Evolutionary conservation across 2,888 invertebrate genomes (phyloP).

Genomic region (Lottia scabra): DNA sequence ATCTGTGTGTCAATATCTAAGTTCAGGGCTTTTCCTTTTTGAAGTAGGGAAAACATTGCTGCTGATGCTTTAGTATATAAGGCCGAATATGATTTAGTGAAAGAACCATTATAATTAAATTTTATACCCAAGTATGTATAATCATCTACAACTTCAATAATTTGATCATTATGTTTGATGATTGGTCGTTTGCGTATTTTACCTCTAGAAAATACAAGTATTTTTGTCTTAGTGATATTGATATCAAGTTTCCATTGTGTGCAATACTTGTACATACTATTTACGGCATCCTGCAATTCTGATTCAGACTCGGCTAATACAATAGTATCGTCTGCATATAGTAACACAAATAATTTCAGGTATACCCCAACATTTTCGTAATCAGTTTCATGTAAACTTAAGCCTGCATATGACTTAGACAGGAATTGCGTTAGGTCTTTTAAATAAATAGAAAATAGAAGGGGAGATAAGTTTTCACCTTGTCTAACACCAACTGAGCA

Average conservation of each 20-base stretch:
- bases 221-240: slow-evolving; percentile 26
- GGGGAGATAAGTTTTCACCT: too few species aligned
- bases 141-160: slow-evolving; percentile 1
- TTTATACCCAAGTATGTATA: slow-evolving; percentile 14
- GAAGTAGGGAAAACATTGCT: slow-evolving; percentile 11
- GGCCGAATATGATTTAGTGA: slow-evolving; percentile 7
- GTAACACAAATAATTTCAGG: slow-evolving; percentile 18
- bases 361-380: not conserved
- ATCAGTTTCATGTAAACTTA: slow-evolving; percentile 2
- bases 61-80: slow-evolving; percentile 6
- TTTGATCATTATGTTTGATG: not conserved
- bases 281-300: slow-evolving; percentile 16
- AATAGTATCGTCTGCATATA: slow-evolving; percentile 27
- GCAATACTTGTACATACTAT: slow-evolving; percentile 18
- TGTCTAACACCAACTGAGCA: too few species aligned
- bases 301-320: slow-evolving; percentile 16
- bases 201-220: slow-evolving; percentile 21
- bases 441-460: too few species aligned
- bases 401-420: not conserved
- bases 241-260: slow-evolving; percentile 18
- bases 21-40: slow-evolving; percentile 6
- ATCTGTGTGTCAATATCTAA: slow-evolving; percentile 9
- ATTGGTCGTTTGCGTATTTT: slow-evolving; percentile 1
- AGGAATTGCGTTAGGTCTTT: too few species aligned
- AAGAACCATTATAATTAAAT: slow-evolving; percentile 11